These are phyloP conservation scores for Emydocephalus ijimae DNA, from an alignment of 2,113 vertebrate genomes.

Conservation along the genomic window DNA sequence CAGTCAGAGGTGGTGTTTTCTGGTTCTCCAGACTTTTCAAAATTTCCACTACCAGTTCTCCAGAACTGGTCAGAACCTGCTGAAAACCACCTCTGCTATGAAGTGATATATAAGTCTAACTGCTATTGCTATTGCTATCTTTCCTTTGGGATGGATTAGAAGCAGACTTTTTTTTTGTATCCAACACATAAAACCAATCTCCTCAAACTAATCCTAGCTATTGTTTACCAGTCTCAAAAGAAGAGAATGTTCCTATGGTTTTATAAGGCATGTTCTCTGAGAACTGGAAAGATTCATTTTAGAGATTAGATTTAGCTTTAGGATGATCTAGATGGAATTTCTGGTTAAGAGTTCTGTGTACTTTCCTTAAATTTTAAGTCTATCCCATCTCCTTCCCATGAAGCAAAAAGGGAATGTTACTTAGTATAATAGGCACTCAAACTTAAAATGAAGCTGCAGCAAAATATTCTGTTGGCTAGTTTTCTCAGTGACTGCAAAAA, in stretches of 20 bases:
- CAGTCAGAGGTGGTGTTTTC: too few relatives aligned
- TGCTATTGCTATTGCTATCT: neutral
- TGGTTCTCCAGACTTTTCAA: too few relatives aligned
- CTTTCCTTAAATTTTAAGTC: neutral
- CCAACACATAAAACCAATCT: slow-evolving; percentile 5
- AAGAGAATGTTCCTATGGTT: slow-evolving; percentile 21
- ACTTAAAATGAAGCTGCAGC: neutral
- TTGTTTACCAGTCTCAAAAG: slow-evolving; percentile 7
- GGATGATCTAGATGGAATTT: neutral
- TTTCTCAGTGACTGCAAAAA: neutral
- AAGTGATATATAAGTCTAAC: too few relatives aligned
- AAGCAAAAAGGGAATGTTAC: neutral
- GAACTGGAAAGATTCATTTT: neutral
- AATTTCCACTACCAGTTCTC: too few relatives aligned
- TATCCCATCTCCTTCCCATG: neutral
- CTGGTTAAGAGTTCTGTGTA: neutral
- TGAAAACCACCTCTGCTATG: too few relatives aligned
- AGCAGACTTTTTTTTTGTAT: slow-evolving; percentile 7
- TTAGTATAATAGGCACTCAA: neutral
- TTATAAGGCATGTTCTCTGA: neutral
- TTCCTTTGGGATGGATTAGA: slow-evolving; percentile 27
- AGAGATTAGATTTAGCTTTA: slow-evolving; percentile 12
- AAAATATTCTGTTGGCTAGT: neutral
- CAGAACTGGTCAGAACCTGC: too few relatives aligned
- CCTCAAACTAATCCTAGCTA: slow-evolving; percentile 3